phyloP scores from a whole-genome alignment of 2,113 vertebrate genomes.

The Crotalus viridis region DNA sequence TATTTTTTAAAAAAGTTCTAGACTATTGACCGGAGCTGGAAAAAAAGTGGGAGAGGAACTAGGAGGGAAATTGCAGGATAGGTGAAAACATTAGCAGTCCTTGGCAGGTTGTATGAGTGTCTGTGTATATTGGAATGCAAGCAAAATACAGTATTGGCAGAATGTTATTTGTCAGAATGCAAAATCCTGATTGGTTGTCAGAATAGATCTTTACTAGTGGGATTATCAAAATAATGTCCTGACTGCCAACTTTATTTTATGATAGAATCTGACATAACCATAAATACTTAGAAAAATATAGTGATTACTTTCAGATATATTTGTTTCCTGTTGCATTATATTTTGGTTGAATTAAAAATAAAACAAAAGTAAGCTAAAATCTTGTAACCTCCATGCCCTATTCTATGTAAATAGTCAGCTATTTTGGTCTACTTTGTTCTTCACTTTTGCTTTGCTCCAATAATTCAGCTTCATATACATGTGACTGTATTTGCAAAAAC shows the following conservation, averaged over 20 bases:
- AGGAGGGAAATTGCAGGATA: neutral
- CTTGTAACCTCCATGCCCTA: conserved; percentile 15
- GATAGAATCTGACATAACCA: neutral
- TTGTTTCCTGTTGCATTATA: neutral
- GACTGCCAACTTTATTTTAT: neutral
- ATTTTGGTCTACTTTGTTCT: conserved; percentile 51
- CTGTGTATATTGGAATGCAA: neutral
- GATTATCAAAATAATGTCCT: neutral
- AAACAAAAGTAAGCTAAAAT: conserved; percentile 15
- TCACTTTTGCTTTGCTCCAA: conserved; percentile 52
- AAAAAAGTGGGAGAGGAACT: neutral
- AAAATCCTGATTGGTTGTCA: neutral
- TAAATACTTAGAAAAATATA: neutral
- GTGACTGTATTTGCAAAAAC: conserved; percentile 27
- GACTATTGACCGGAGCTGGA: neutral
- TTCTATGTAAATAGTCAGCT: conserved; percentile 43
- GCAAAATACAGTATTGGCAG: neutral
- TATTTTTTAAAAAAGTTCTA: neutral
- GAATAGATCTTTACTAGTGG: neutral
- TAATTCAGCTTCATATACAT: conserved; percentile 50
- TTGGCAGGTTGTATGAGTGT: neutral
- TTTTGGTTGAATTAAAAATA: neutral
- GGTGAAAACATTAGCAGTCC: neutral
- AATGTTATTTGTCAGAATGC: neutral
- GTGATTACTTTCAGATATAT: neutral